phyloP scores from a whole-genome alignment of 2,113 vertebrate species.

The Grus americana region DNA sequence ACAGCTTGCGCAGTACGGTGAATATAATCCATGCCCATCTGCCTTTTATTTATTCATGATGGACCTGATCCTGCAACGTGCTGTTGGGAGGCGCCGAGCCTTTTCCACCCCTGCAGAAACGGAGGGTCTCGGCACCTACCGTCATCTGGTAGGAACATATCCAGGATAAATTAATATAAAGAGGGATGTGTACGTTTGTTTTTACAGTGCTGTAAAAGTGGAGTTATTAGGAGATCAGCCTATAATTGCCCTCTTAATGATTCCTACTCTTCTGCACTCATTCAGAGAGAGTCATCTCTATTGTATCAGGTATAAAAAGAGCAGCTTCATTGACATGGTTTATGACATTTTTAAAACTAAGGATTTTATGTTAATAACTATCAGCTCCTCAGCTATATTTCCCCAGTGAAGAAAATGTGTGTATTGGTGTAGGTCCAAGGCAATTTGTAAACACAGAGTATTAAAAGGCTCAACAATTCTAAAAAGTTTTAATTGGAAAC shows the following conservation, averaged over 20 bases:
- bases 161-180: neutral
- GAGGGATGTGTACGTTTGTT: neutral
- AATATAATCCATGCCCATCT: neutral
- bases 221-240: conserved; percentile 3
- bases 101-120: neutral
- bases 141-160: neutral
- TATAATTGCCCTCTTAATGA: neutral
- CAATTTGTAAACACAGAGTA: conserved; percentile 16
- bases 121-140: neutral
- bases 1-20: neutral
- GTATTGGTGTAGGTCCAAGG: neutral
- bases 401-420: neutral
- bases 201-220: neutral
- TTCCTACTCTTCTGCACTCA: neutral
- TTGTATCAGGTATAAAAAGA: neutral
- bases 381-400: neutral
- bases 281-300: neutral
- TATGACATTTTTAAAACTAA: neutral
- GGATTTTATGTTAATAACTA: neutral
- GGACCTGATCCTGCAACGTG: neutral
- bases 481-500: conserved; percentile 32
- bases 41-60: neutral
- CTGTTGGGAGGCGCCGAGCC: neutral
- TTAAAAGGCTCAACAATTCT: neutral
- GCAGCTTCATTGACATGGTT: neutral